Evolutionary conservation across 2,888 invertebrate species (phyloP).

Genomic region (Xestia rhomboidea): DNA sequence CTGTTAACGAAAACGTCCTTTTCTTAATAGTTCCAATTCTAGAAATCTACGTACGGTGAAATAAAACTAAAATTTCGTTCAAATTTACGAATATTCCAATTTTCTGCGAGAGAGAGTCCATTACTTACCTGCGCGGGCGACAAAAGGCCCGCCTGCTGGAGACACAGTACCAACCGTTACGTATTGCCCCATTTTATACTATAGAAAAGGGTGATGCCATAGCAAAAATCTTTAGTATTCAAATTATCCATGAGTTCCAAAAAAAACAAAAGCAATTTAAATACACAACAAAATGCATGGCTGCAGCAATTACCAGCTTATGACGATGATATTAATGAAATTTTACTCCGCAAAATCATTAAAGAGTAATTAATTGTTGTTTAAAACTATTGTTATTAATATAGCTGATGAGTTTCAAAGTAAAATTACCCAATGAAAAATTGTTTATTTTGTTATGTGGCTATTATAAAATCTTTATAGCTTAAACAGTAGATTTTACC

Average conservation of each 20-base stretch:
- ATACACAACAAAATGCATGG: not conserved
- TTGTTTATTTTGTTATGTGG: not conserved
- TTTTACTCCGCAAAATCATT: not conserved
- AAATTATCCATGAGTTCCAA: not conserved
- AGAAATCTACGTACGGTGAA: not conserved
- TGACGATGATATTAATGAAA: not conserved
- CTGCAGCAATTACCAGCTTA: not conserved
- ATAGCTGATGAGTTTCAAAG: not conserved
- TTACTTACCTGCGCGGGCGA: slow-evolving; percentile 64
- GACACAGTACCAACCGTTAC: slow-evolving; percentile 17
- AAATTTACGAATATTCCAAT: slow-evolving; percentile 67
- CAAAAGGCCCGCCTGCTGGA: slow-evolving; percentile 54
- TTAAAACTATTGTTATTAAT: not conserved
- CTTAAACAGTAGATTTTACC: not conserved
- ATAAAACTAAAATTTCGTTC: not conserved
- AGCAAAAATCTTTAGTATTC: not conserved
- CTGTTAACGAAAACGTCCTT: not conserved
- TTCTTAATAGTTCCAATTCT: not conserved
- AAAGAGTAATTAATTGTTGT: not conserved
- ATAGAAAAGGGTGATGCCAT: not conserved
- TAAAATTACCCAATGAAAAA: not conserved
- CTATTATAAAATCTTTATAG: not conserved
- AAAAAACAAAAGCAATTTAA: not conserved
- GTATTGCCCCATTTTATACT: not conserved
- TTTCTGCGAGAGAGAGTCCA: slow-evolving; percentile 68